Evolutionary conservation across 2,888 invertebrate genomes (phyloP).

Genomic region (Hemaris fuciformis): DNA sequence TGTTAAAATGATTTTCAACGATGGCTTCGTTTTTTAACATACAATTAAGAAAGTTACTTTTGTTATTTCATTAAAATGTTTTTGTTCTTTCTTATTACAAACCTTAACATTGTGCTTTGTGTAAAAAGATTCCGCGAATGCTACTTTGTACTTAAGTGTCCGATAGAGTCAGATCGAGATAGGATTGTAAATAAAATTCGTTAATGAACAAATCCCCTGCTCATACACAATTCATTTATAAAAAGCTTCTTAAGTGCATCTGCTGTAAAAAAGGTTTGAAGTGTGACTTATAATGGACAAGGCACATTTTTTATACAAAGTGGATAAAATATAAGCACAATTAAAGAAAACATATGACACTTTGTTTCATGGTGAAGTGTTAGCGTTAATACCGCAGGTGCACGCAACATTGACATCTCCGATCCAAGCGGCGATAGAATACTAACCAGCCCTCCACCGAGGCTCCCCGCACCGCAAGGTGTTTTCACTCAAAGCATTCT

Average conservation of each 20-base stretch:
- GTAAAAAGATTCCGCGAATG: no score
- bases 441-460: not conserved
- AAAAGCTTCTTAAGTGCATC: not conserved
- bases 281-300: not conserved
- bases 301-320: not conserved
- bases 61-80: not conserved
- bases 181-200: no score
- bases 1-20: not conserved
- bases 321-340: not conserved
- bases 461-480: slow-evolving; percentile 5
- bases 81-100: not conserved
- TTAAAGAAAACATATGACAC: not conserved
- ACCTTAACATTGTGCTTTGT: no score
- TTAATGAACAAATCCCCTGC: no score
- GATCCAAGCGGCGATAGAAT: not conserved
- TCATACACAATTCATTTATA: not conserved
- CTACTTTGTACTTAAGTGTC: no score
- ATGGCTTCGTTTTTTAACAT: not conserved
- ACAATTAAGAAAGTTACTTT: not conserved
- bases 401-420: not conserved
- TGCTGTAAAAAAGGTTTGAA: not conserved
- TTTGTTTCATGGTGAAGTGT: not conserved
- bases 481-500: not conserved
- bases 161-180: no score
- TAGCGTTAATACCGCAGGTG: slow-evolving; percentile 5